Evolutionary conservation across 1,140 invertebrate genomes (phyloP), one percentile per base, ranked within the genome.

Genomic region (Phymastichus coffea): DNA sequence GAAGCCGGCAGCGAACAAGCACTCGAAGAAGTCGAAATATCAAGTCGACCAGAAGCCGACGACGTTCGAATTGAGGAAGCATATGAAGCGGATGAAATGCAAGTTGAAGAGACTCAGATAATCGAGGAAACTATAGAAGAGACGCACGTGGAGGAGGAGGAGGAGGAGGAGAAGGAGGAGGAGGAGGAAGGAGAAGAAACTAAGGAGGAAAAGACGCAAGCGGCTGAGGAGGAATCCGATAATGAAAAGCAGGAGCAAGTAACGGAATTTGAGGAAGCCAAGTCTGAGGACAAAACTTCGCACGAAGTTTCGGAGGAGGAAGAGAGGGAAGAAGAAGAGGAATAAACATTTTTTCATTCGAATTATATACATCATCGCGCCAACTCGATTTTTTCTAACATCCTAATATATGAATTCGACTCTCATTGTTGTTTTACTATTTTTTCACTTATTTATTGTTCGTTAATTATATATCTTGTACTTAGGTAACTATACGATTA

Each of bases 401-500:
- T 49, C 4, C 35, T 6, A n/a, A 28, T 25, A 44, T 14, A 25
- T 26, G 49, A 37, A 53, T 28, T 53, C 41, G n/a, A 37, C 38
- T 7, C 47, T 60, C 35, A 20, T 40, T n/a, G 22, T 54, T 48
- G 14, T 26, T 60, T 47, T 54, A 60, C 19, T 22, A 46, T 60
- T 12, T 59, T 38, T 54, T 60, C 57, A 60, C 30, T 44, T 47
- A 40, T 40, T 54, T 48, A 60, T 54, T 54, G 49, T 15, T 40
- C 25, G 51, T 54, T 47, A 9, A 54, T 26, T 52, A 30, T 54
- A 23, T 53, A 38, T 10, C 1, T 38, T 48, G 35, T 54, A 54
- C 23, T 54, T 60, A 47, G 38, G 15, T 53, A 51, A 44, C 44
- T 46, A 4, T 26, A 46, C 20, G 12, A 53, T 1, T 23, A 38